phyloP scores from a whole-genome alignment of 2,797 vertebrate genomes.

The Morus bassanus region DNA sequence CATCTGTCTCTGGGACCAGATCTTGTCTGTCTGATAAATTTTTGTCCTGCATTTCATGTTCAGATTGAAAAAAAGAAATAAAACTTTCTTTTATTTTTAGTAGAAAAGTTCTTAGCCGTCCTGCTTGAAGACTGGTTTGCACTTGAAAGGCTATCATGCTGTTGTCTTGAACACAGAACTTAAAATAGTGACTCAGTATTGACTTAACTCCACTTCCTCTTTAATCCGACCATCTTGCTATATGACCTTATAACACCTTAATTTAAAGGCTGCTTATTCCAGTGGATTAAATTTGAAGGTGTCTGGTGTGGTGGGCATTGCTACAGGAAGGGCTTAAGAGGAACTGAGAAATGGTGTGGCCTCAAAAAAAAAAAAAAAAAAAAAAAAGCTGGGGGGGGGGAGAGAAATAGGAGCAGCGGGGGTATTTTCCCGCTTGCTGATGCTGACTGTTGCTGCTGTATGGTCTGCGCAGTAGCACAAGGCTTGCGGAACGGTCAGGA shows the following conservation, averaged over 20 bases:
- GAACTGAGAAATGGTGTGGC: neutral
- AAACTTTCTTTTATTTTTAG: neutral
- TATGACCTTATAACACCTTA: conserved; percentile 63
- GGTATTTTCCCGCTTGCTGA: neutral
- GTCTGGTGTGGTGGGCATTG: conserved; percentile 15
- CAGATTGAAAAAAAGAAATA: neutral
- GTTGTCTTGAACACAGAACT: conserved; percentile 32
- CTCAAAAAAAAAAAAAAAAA: neutral
- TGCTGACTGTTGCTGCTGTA: neutral
- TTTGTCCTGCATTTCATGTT: conserved; percentile 18
- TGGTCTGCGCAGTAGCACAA: neutral
- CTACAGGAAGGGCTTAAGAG: conserved; percentile 26
- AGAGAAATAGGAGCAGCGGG: fast-evolving
- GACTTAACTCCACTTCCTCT: conserved; percentile 61
- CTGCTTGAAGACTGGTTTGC: neutral
- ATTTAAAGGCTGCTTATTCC: conserved; percentile 65
- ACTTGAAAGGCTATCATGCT: conserved; percentile 11
- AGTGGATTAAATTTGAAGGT: conserved; percentile 65
- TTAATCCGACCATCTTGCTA: conserved; percentile 62
- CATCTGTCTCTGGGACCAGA: conserved; percentile 51
- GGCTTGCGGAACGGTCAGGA: neutral
- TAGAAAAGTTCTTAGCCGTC: neutral
- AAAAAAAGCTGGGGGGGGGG: too few species aligned
- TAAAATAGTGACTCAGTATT: conserved; percentile 62
- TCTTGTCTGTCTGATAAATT: conserved; percentile 40